phyloP scores from a whole-genome alignment of 1,140 invertebrate species.

The Hyphantria cunea region DNA sequence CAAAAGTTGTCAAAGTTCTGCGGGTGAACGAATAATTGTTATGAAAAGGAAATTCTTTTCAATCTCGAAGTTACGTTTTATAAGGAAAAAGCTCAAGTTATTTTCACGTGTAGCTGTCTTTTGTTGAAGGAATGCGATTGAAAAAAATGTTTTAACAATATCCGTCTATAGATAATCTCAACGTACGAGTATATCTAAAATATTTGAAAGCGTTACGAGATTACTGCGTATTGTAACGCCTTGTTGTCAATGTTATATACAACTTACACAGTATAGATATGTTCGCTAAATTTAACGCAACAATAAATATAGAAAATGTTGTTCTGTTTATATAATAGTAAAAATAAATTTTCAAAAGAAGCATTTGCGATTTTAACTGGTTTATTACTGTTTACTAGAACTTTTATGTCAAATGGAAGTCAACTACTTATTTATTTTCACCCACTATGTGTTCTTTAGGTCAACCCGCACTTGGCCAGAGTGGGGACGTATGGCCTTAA shows the following conservation, averaged over 20 bases:
- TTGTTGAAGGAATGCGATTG: constrained; percentile 46
- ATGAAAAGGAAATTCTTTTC: constrained; percentile 53
- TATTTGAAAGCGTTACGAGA: constrained; percentile 15
- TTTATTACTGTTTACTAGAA: background rate
- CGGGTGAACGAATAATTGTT: constrained; percentile 49
- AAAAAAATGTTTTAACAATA: constrained; percentile 43
- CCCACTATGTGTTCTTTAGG: too few relatives aligned
- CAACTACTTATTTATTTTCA: too few relatives aligned
- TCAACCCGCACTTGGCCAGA: too few relatives aligned
- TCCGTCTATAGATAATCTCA: constrained; percentile 3
- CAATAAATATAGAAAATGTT: background rate
- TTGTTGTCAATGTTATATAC: background rate
- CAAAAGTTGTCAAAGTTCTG: constrained; percentile 46
- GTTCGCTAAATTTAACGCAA: background rate
- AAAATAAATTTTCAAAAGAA: constrained; percentile 1
- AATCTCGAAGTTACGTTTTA: constrained; percentile 46
- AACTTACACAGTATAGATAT: background rate
- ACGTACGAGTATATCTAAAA: constrained; percentile 3
- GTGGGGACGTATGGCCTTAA: too few relatives aligned
- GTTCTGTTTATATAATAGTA: background rate
- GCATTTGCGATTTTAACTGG: background rate
- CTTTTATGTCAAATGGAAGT: too few relatives aligned
- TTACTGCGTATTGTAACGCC: background rate
- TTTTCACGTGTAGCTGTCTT: constrained; percentile 49
- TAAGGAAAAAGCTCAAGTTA: constrained; percentile 50